These are phyloP conservation scores for Macrotus californicus DNA, from an alignment of 2,113 vertebrate species.

Conservation along the genomic window DNA sequence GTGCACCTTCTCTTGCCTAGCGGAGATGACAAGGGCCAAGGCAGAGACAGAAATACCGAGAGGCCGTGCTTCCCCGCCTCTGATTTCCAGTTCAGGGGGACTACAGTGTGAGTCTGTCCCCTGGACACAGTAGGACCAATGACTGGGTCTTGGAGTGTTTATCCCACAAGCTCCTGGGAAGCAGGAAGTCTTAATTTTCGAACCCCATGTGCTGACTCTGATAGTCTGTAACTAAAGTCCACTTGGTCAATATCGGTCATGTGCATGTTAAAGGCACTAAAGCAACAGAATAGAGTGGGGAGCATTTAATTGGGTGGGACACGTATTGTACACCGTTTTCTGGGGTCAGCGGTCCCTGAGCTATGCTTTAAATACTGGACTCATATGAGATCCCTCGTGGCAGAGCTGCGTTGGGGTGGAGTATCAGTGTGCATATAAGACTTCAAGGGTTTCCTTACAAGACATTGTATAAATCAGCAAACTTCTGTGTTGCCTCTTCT, in stretches of 20 bases:
- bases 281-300: neutral
- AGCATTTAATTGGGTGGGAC: neutral
- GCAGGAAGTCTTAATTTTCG: neutral
- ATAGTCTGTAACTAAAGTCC: neutral
- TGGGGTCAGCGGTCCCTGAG: fast-evolving
- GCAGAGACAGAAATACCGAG: neutral
- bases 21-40: neutral
- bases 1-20: too few species aligned
- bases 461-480: constrained; percentile 20
- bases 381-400: fast-evolving
- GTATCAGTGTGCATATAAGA: neutral
- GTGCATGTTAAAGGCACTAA: neutral
- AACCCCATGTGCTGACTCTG: neutral
- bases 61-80: neutral
- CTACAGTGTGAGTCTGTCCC: fast-evolving
- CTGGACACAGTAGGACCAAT: fast-evolving
- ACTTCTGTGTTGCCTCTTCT: neutral
- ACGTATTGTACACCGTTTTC: neutral
- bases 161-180: neutral
- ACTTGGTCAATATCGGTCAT: neutral
- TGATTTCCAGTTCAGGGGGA: neutral
- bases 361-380: neutral
- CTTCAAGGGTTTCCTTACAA: neutral
- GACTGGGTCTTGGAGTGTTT: too few species aligned
- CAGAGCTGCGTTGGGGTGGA: neutral